These are phyloP conservation scores for Myotis lucifugus DNA, from an alignment of 2,113 vertebrate genomes.

Conservation along the genomic window DNA sequence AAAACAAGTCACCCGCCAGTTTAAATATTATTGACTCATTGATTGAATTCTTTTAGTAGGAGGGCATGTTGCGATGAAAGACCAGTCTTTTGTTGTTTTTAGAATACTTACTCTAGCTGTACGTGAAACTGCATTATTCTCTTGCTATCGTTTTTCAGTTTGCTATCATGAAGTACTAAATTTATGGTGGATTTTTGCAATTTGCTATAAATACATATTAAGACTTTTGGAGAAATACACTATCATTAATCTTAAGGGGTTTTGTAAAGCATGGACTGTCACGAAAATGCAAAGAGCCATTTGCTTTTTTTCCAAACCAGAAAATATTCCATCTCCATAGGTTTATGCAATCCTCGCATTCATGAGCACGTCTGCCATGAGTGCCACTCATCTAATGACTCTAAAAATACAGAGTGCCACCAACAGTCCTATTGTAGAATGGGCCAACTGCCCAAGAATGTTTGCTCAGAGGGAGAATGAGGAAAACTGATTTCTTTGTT, in stretches of 20 bases:
- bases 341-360: neutral
- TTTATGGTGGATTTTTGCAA: neutral
- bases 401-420: neutral
- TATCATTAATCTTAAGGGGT: neutral
- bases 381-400: neutral
- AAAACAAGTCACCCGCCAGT: conserved; percentile 71
- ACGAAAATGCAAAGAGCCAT: neutral
- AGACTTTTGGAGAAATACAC: neutral
- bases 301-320: neutral
- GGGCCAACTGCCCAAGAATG: neutral
- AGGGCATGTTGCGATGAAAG: conserved; percentile 65
- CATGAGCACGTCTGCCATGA: neutral
- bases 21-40: conserved; percentile 76
- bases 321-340: neutral
- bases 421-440: neutral
- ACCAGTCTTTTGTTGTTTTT: conserved; percentile 53
- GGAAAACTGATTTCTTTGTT: neutral
- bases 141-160: neutral
- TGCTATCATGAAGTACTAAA: neutral
- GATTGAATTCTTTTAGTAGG: conserved; percentile 62
- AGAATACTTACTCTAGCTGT: conserved; percentile 33
- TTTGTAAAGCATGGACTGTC: neutral
- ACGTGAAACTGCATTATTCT: conserved; percentile 21
- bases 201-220: conserved; percentile 9
- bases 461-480: neutral